Conservation (phyloP, 1,140 invertebrate species). For the Drosophila trapezifrons region DNA sequence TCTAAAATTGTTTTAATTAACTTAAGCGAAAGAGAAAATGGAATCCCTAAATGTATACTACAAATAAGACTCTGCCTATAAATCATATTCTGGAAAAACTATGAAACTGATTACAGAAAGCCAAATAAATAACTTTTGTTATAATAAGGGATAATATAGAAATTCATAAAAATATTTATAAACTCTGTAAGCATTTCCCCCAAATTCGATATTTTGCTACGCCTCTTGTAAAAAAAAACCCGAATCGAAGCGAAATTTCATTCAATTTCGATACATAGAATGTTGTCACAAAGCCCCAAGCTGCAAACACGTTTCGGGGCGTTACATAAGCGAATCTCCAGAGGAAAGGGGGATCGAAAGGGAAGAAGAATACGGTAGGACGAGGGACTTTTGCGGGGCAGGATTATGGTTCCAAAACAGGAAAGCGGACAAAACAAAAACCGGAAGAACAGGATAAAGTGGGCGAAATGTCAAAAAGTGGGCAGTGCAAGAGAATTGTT, state of each 20-base stretch:
- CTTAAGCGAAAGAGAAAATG: too few relatives aligned
- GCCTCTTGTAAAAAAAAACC: not conserved
- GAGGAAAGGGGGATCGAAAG: not conserved
- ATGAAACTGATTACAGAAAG: not conserved
- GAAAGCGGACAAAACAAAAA: slow-evolving; percentile 81
- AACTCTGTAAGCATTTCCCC: slow-evolving; percentile 1
- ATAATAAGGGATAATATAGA: not conserved
- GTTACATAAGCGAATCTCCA: slow-evolving; percentile 66
- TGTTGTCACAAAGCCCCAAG: slow-evolving; percentile 69
- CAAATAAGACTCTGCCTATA: not conserved
- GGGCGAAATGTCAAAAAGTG: slow-evolving; percentile 81
- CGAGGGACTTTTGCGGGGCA: slow-evolving; percentile 49
- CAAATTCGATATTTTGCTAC: not conserved
- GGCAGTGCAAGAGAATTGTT: slow-evolving; percentile 45
- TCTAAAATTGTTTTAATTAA: too few relatives aligned
- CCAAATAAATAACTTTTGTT: not conserved
- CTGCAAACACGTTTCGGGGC: slow-evolving; percentile 66
- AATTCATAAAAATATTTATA: slow-evolving; percentile 1
- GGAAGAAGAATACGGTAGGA: slow-evolving; percentile 9
- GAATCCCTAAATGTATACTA: slow-evolving; percentile 1
- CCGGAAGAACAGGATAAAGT: slow-evolving; percentile 82
- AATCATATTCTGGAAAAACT: not conserved
- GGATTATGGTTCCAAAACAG: slow-evolving; percentile 79
- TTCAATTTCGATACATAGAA: slow-evolving; percentile 68
- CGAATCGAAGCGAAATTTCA: slow-evolving; percentile 45